phyloP scores from a whole-genome alignment of 92 coral and sea anemone genomes.

The Epizoanthus stellaris region DNA sequence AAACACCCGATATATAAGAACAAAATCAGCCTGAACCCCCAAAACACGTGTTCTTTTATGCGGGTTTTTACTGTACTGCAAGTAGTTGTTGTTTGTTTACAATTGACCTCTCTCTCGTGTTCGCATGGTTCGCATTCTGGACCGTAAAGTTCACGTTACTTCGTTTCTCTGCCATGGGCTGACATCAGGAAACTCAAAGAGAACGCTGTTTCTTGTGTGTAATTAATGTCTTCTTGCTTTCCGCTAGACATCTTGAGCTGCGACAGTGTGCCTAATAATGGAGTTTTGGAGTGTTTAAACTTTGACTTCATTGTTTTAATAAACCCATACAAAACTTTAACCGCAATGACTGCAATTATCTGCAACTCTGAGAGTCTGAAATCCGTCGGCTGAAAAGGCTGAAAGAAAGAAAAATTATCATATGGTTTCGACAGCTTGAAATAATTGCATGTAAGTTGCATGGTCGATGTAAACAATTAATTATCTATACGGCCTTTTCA shows the following conservation, averaged over 20 bases:
- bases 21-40: no score
- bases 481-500: neutral
- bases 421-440: conserved; percentile 39
- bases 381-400: neutral
- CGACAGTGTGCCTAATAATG: conserved; percentile 18
- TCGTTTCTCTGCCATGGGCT: neutral
- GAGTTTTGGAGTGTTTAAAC: neutral
- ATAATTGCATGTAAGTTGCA: neutral
- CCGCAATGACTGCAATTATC: conserved; percentile 12
- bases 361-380: conserved; percentile 32
- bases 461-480: neutral
- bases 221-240: neutral
- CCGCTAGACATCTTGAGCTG: conserved; percentile 28
- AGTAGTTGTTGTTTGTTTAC: conserved; percentile 2
- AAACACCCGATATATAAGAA: no score
- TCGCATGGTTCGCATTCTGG: neutral
- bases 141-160: neutral
- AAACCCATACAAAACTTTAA: conserved; percentile 38
- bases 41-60: no score
- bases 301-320: conserved; percentile 11
- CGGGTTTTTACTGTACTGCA: no score
- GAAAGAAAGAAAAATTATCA: conserved; percentile 25
- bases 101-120: neutral
- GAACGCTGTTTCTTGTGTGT: neutral
- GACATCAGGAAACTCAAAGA: neutral